These are phyloP conservation scores for Cephus pulcher DNA, from an alignment of 2,888 invertebrate genomes.

Conservation along the genomic window DNA sequence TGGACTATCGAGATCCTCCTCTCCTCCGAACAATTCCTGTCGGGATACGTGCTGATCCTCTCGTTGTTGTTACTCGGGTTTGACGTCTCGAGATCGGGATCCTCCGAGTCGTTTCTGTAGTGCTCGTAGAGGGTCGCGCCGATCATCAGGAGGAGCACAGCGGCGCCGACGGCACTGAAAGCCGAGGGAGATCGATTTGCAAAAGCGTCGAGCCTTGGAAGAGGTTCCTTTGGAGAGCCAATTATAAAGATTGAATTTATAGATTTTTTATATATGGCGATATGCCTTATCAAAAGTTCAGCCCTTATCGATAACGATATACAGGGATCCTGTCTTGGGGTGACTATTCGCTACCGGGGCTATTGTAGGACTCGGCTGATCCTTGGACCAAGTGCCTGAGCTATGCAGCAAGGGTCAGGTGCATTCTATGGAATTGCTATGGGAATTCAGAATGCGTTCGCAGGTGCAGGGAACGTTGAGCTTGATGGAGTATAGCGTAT, in stretches of 20 bases:
- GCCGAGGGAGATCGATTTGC: too few relatives aligned
- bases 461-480: not conserved
- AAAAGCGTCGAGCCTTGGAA: too few relatives aligned
- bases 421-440: not conserved
- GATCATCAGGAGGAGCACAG: constrained; percentile 71
- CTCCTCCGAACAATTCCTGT: constrained; percentile 57
- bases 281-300: not conserved
- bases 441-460: not conserved
- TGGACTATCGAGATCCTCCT: constrained; percentile 56
- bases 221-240: too few relatives aligned
- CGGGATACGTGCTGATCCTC: constrained; percentile 68
- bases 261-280: too few relatives aligned
- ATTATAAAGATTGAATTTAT: too few relatives aligned
- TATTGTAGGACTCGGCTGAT: not conserved
- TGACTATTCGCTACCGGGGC: not conserved
- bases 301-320: not conserved
- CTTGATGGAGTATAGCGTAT: not conserved
- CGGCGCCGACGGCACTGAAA: constrained; percentile 69
- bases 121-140: constrained; percentile 74
- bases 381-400: not conserved
- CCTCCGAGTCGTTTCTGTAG: constrained; percentile 69
- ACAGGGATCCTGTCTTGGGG: not conserved
- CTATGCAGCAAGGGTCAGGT: not conserved
- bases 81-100: constrained; percentile 65
- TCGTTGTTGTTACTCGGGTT: constrained; percentile 64